Evolutionary conservation across 2,113 vertebrate genomes (phyloP).

Genomic region (Malurus melanocephalus): DNA sequence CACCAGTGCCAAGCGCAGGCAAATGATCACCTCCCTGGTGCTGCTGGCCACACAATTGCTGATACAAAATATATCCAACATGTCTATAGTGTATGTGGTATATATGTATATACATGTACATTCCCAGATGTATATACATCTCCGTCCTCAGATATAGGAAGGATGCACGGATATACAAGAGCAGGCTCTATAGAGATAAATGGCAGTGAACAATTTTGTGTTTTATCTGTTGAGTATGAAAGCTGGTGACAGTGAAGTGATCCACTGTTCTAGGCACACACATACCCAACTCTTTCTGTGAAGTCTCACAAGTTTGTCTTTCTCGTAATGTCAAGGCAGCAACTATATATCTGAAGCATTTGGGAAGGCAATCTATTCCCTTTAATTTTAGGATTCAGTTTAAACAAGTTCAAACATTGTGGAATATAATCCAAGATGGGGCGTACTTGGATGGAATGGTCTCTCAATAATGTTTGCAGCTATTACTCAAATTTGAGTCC

Average conservation of each 20-base stretch:
- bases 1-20: neutral
- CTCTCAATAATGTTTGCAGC: neutral
- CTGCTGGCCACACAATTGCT: neutral
- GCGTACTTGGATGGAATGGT: neutral
- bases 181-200: neutral
- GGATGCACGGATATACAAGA: neutral
- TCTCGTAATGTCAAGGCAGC: rapidly evolving
- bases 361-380: neutral
- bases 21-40: too few species aligned
- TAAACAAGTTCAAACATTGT: neutral
- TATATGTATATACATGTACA: too few species aligned
- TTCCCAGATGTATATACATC: too few species aligned
- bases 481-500: neutral
- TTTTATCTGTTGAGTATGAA: neutral
- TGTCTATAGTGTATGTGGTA: too few species aligned
- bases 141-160: neutral
- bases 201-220: neutral
- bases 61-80: neutral
- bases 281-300: neutral
- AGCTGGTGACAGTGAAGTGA: neutral
- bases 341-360: neutral
- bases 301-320: neutral
- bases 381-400: neutral
- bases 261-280: neutral
- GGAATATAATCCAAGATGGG: neutral